Evolutionary conservation across 2,888 invertebrate species (phyloP), one percentile per base, ranked within the genome.

Genomic region (Aradus depressus): DNA sequence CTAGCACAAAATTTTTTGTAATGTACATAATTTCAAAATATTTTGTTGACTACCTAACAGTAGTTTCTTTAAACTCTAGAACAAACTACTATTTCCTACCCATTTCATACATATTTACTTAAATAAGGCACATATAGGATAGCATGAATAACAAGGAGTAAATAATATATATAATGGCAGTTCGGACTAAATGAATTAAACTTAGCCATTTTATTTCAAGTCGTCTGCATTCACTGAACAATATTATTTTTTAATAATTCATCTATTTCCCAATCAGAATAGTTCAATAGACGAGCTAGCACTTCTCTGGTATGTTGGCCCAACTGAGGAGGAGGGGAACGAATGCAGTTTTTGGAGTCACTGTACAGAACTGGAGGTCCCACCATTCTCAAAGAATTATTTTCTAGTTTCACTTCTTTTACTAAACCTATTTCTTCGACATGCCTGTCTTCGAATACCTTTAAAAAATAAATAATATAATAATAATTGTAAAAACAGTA

Each of bases 271-370:
- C 70, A 67, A 8, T 75, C 68, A 41, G 74, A 69, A 62, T 81
- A 85, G 1, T 77, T 74, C 37, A 89, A 69, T 56, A 85, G 64
- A 53, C 76, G 68, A n/a, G 68, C 66, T 32, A 96, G 70, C 43
- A 96, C 74, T 60, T 83, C 76, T 52, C 71, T 71, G 0, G 96
- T 95, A 64, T 97, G 93, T 65, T 96, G 79, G 0, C 95, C 96
- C 22, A 95, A 69, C 5, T 72, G 68, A 0, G 96, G 96, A 0
- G 96, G 93, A 0, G 90, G 76, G 2, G 71, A 70, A 51, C 84
- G 74, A 0, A 82, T 78, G 56, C 70, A 67, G 64, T 89, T 88
- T 1, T 75, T 75, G 0, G 81, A 80, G 44, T 75, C 75, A 60
- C 84, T 84, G 65, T 79, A 96, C 38, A 72, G 74, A 0, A 95